Evolutionary conservation across 2,888 invertebrate genomes (phyloP), one percentile per base, ranked within the genome.

Genomic region (Drosophila infuscata): DNA sequence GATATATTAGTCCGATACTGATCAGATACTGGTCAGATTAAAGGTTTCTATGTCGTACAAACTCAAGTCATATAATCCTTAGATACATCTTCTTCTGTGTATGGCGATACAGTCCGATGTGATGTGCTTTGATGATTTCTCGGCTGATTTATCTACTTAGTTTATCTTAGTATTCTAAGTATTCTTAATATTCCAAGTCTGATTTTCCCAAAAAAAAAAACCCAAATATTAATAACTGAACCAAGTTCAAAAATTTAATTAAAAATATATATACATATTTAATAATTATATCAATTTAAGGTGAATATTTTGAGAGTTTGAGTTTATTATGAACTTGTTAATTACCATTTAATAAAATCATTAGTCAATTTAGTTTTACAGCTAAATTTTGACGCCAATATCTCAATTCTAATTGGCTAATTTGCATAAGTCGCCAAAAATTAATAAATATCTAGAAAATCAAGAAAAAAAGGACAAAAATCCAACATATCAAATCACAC

Each of bases 91-190:
- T 46, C 25, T 15, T 29, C 8, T 4, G 15, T 25, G 25, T 25
- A 15, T 2, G 3, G 25, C 15, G 7, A 7, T 25, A 3, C 7
- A 2, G 3, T 25, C 2, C 0, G 0, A 2, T 46, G 12, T 15
- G 4, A 46, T 8, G 20, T 15, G 0, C 7, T 46, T 46, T 25
- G 8, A 46, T 20, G 7, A 46, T 46, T 15, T 4, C 46, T 15
- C 7, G 0, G 7, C 7, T 15, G 15, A 15, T 15, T 8, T 25
- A 46, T 15, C 20, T 15, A 46, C 12, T 25, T 15, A 25, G 15
- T 15, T 46, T 25, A 25, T 15, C 0, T 25, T n/a, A 11, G 11
- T 3, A 46, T 3, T 25, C 12, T 15, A 3, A 46, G 15, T 12
- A 15, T 12, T 12, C 7, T 12, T 43, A 11, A 2, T 11, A 41